These are phyloP conservation scores for Danio albolineatus DNA, from an alignment of 2,797 vertebrate genomes.

Conservation along the genomic window DNA sequence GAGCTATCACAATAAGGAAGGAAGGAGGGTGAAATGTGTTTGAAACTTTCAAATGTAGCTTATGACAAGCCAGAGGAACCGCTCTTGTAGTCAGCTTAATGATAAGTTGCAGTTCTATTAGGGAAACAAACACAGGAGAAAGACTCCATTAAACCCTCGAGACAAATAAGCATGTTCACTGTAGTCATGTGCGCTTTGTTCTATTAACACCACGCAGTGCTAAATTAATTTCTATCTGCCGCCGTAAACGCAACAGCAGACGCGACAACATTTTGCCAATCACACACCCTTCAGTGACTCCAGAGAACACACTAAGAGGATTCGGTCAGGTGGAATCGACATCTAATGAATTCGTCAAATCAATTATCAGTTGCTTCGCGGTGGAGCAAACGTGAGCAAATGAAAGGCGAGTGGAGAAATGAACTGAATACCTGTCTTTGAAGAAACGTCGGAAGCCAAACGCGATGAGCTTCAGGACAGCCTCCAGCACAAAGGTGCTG, in stretches of 20 bases:
- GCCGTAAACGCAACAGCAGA: conserved; percentile 22
- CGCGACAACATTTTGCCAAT: conserved; percentile 36
- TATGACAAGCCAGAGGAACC: conserved; percentile 1
- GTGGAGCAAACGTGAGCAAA: conserved; percentile 6
- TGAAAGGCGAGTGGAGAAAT: conserved; percentile 4
- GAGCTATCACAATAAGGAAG: too few relatives aligned
- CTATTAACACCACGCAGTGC: conserved; percentile 39
- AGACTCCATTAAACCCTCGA: conserved; percentile 33
- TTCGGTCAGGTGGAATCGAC: conserved; percentile 10
- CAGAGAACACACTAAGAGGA: conserved; percentile 7
- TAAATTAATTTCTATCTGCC: conserved; percentile 38
- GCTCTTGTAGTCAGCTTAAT: conserved; percentile 16
- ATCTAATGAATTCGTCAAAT: conserved; percentile 32
- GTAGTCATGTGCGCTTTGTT: conserved; percentile 25
- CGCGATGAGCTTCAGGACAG: conserved; percentile 93
- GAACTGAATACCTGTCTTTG: conserved; percentile 89
- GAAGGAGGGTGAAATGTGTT: too few relatives aligned
- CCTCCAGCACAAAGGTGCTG: conserved; percentile 94
- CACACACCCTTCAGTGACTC: conserved; percentile 10
- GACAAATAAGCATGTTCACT: conserved; percentile 33
- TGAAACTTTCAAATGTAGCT: not conserved
- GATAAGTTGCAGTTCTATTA: conserved; percentile 34
- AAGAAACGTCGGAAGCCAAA: conserved; percentile 97
- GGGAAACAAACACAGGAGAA: conserved; percentile 28
- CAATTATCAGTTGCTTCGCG: conserved; percentile 13